Evolutionary conservation across 2,113 vertebrate genomes (phyloP).

Genomic region (Apodemus sylvaticus): DNA sequence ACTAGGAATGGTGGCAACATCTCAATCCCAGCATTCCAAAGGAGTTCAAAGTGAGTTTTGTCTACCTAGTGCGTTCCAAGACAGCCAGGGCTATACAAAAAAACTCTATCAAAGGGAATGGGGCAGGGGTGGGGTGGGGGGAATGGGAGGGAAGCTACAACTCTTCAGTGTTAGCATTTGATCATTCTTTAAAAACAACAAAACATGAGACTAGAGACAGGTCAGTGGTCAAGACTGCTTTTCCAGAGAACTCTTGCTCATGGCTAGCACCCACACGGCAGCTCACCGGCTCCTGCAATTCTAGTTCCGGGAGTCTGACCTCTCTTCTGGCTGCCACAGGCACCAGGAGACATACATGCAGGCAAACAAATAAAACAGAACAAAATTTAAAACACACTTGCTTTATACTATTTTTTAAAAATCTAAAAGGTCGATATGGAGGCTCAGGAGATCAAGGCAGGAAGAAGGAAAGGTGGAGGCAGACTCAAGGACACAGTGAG

Average conservation of each 20-base stretch:
- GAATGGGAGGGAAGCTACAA: not conserved
- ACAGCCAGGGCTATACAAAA: not conserved
- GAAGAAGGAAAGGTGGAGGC: not conserved
- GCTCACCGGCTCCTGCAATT: not conserved
- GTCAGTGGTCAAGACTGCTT: not conserved
- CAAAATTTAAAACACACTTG: not conserved
- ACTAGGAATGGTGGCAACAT: not conserved
- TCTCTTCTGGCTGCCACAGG: not conserved
- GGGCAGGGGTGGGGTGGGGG: fast-evolving
- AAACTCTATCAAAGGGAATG: not conserved
- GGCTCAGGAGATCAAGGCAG: not conserved
- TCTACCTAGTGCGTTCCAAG: not conserved
- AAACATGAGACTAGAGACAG: not conserved
- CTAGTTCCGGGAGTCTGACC: not conserved
- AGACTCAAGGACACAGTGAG: not conserved
- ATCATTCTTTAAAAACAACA: not conserved
- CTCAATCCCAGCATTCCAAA: not conserved
- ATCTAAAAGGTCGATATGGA: not conserved
- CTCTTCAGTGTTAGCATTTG: not conserved
- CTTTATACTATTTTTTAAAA: not conserved
- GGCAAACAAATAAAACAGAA: not conserved
- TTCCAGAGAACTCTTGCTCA: not conserved
- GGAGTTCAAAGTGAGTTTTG: not conserved
- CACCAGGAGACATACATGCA: not conserved
- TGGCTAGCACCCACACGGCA: not conserved